These are phyloP conservation scores for Lipophrys pholis DNA, from an alignment of 2,113 vertebrate genomes.

Conservation along the genomic window DNA sequence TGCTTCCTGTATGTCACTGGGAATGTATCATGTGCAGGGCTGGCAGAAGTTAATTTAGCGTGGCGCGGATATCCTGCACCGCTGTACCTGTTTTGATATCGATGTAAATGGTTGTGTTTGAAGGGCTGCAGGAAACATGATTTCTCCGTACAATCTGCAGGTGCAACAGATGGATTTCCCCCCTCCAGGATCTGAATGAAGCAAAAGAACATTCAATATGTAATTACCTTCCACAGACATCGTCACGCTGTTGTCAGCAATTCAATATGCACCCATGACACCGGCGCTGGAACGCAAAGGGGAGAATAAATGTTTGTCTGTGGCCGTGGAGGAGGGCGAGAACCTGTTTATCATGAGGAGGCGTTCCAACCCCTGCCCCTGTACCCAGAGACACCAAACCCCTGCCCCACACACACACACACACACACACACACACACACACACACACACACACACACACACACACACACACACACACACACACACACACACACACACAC, in stretches of 20 bases:
- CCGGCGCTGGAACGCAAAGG: conserved; percentile 57
- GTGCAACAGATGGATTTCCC: conserved; percentile 78
- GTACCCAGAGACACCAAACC: conserved; percentile 72
- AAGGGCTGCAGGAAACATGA: conserved; percentile 67
- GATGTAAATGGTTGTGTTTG: conserved; percentile 69
- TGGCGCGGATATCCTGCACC: conserved; percentile 25
- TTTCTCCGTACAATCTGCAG: conserved; percentile 66
- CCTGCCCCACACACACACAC: conserved; percentile 39
- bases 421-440: conserved; percentile 55
- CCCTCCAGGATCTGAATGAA: conserved; percentile 74
- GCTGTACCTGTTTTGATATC: conserved; percentile 59
- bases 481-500: conserved; percentile 57
- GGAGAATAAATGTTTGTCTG: conserved; percentile 78
- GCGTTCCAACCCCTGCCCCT: conserved; percentile 25
- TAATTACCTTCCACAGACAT: conserved; percentile 81
- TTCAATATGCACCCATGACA: conserved; percentile 77
- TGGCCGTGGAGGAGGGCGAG: conserved; percentile 42
- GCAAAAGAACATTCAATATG: conserved; percentile 79
- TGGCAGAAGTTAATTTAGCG: conserved; percentile 60
- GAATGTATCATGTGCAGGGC: conserved; percentile 23
- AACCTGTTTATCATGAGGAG: conserved; percentile 67
- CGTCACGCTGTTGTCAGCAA: conserved; percentile 66
- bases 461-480: conserved; percentile 59
- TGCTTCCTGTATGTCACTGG: conserved; percentile 45
- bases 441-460: conserved; percentile 54